Base-by-base conservation (phyloP, 2,888 invertebrate species). In the Hirtodrosophila duncani region DNA sequence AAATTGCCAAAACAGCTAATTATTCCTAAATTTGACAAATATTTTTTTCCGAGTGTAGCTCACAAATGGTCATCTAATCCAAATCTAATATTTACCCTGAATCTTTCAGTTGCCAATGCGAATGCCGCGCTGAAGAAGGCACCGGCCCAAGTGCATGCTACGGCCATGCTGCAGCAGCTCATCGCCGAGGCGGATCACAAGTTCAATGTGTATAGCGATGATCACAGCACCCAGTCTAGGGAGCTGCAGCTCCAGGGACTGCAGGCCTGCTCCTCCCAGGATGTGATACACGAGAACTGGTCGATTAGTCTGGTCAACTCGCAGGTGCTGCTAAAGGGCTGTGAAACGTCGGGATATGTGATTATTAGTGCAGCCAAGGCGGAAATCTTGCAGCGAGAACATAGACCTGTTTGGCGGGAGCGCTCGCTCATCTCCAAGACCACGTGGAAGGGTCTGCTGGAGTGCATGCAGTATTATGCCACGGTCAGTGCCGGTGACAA, bases 401-500 rank as follows among this genome's bases (percentile, higher is more conserved):
- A 97, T 85, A 91, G 93, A 43, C 96, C 98, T 0, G 93, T 95
- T 0, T 97, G 96, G 96, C 91, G 92, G 45, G 93, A 94, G 75
- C 89, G 94, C 38, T 94, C 94, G 6, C 88, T 96, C 2, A 93
- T 97, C n/a, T 92, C 94, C 18, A 99, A 99, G 88, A 94, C 94
- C 0, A 97, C 98, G 0, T 99, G 99, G 98, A 92, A 94, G 60
- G 98, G 98, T 11, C 92, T 94, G 41, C 89, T 99, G 7, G 95
- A 96, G 83, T 97, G 98, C 87, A 97, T 99, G 97, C 99, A 99
- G 90, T 99, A 99, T 88, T 99, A 99, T 88, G 99, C 99, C 7
- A 99, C 99, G 5, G 97, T 99, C 34, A 94, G 94, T 84, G 95
- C 94, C 2, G 91, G 91, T 20, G 91, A 92, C 81, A 89, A 90